Conservation (phyloP, 1,140 invertebrate species). For the Hesperophylax magnus region DNA sequence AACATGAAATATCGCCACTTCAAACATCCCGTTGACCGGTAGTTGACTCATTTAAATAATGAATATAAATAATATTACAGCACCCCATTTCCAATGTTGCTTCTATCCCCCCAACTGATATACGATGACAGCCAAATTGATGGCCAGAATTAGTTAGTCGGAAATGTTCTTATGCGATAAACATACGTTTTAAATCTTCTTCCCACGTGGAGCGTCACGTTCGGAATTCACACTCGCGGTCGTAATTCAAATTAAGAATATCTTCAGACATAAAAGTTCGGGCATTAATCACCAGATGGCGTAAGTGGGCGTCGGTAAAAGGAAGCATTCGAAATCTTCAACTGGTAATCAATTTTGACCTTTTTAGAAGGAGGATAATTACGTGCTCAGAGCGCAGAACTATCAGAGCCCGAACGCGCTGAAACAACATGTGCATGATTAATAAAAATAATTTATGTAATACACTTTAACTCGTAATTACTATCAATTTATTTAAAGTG, state of each 20-base stretch:
- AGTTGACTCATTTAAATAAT: constrained; percentile 51
- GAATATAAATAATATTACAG: constrained; percentile 46
- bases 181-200: constrained; percentile 52
- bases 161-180: constrained; percentile 55
- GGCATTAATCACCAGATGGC: constrained; percentile 31
- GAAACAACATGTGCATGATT: constrained; percentile 10
- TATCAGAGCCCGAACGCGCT: neutral
- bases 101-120: constrained; percentile 36
- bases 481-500: too few relatives aligned
- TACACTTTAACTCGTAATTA: neutral
- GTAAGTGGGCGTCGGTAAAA: constrained; percentile 22
- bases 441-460: constrained; percentile 16
- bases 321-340: constrained; percentile 14
- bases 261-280: constrained; percentile 35
- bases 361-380: constrained; percentile 23
- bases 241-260: constrained; percentile 55
- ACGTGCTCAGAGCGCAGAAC: neutral
- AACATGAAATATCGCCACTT: constrained; percentile 44
- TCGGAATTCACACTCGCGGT: constrained; percentile 54
- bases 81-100: neutral
- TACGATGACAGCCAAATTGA: constrained; percentile 54
- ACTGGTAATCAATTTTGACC: constrained; percentile 31
- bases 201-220: constrained; percentile 52
- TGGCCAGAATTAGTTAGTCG: constrained; percentile 52
- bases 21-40: constrained; percentile 47